These are phyloP conservation scores for Subacronicta megacephala DNA, from an alignment of 2,888 invertebrate species.

Conservation along the genomic window DNA sequence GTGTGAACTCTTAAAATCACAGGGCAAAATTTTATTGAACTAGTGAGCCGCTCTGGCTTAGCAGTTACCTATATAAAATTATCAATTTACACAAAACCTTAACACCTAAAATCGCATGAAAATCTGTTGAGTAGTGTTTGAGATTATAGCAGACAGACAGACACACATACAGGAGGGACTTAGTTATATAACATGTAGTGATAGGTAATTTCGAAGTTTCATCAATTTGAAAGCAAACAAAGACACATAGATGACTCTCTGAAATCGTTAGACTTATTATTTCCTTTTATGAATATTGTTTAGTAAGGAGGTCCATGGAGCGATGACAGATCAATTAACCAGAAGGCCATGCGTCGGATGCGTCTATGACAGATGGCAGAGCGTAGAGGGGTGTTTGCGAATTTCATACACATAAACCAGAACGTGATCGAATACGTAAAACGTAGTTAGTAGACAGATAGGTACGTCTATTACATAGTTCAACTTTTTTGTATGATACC, in stretches of 20 bases:
- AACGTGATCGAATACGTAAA: slow-evolving; percentile 58
- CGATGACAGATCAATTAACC: slow-evolving; percentile 75
- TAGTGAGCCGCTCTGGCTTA: too few species aligned
- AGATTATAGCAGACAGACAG: too few species aligned
- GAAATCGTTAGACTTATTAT: too few species aligned
- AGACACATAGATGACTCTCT: too few species aligned
- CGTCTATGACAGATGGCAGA: slow-evolving; percentile 76
- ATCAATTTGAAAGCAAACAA: too few species aligned
- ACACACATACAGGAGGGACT: too few species aligned
- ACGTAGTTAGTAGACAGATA: background rate
- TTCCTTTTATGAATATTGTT: slow-evolving; percentile 1
- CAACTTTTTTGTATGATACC: background rate
- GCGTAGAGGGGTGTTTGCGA: slow-evolving; percentile 60
- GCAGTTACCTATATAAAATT: too few species aligned
- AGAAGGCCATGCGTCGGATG: slow-evolving; percentile 72
- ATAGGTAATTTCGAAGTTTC: too few species aligned
- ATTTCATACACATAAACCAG: slow-evolving; percentile 56
- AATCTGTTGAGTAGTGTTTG: too few species aligned
- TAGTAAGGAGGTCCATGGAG: slow-evolving; percentile 18
- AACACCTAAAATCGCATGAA: too few species aligned
- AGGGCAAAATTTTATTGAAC: background rate
- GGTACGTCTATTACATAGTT: background rate
- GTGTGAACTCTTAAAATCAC: background rate
- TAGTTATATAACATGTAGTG: too few species aligned
- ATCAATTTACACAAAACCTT: too few species aligned